Conservation (phyloP, 2,797 vertebrate genomes). For the Cheirogaleus major region DNA sequence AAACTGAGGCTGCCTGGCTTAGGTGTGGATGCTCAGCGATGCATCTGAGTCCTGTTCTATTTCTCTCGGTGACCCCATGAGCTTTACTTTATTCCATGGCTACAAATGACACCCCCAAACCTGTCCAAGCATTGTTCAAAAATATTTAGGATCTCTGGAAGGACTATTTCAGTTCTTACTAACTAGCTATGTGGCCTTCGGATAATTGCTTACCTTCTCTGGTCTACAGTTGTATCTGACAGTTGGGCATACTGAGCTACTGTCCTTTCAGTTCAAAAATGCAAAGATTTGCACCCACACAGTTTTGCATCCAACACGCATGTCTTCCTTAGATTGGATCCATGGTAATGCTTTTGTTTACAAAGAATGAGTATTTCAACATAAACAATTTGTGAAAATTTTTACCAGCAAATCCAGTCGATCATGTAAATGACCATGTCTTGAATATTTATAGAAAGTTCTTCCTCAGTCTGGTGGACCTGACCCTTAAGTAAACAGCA, state of each 20-base stretch:
- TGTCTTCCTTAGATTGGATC: background rate
- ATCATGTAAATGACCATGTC: background rate
- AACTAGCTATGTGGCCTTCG: background rate
- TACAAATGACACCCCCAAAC: background rate
- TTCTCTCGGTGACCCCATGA: background rate
- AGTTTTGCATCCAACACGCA: background rate
- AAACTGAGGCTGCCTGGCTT: background rate
- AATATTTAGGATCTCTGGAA: background rate
- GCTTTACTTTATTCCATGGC: background rate
- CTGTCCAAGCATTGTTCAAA: background rate
- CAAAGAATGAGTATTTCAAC: background rate
- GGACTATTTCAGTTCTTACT: background rate
- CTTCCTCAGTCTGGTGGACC: background rate
- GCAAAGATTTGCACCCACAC: background rate
- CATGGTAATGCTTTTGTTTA: slow-evolving; percentile 1
- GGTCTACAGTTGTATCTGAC: background rate
- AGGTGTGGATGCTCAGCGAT: background rate
- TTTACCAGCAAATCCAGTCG: background rate
- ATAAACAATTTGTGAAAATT: background rate
- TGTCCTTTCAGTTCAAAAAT: background rate
- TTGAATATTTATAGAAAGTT: slow-evolving; percentile 9
- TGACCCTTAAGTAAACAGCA: background rate
- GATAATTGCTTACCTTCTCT: background rate
- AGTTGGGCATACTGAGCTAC: background rate
- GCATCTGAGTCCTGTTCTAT: background rate